Evolutionary conservation across 2,797 vertebrate genomes (phyloP), one percentile per base, ranked within the genome.

Genomic region (Danio tinwini): DNA sequence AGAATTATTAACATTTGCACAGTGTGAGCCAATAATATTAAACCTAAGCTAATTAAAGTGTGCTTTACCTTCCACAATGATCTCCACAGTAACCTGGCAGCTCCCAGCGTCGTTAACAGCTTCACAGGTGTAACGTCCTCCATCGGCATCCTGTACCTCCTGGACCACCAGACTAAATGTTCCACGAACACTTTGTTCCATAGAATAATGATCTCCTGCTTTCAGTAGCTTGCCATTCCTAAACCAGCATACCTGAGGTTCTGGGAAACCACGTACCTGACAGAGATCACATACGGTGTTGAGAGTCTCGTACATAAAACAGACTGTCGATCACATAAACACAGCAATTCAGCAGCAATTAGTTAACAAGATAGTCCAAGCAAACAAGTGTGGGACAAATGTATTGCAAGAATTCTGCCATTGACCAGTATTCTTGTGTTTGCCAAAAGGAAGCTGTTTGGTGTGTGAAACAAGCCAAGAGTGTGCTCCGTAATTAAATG

Each of bases 121-220:
- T 84, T 96, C 94, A 0, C 97, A 98, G 59, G 95, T 97, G 53
- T 97, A 98, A 76, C 92, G 93, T 1, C 97, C 97, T 16, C 85
- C 86, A 77, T 98, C 96, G 0, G 92, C 90, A 62, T 92, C 92
- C 39, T 76, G 79, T 80, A 96, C 94, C 3, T 88, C 85, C 64
- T 86, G 92, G 82, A 98, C 94, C 13, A 91, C 59, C 78, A 98
- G 91, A 83, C 94, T 96, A 91, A 98, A 98, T 55, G 90, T 84
- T 0, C 97, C 97, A 0, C 96, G 92, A 61, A 91, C 84, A 37
- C 93, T 92, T 68, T 88, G 85, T 37, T 94, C 92, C 84, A 94
- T 12, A 0, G 88, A 40, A 39, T 88, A 93, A 72, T 78, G 94
- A 17, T 93, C 94, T 37, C 93, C 93, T 3, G 90, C 90, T 37